Base-by-base conservation (phyloP, 1,140 invertebrate species). In the Heterodera schachtii region DNA sequence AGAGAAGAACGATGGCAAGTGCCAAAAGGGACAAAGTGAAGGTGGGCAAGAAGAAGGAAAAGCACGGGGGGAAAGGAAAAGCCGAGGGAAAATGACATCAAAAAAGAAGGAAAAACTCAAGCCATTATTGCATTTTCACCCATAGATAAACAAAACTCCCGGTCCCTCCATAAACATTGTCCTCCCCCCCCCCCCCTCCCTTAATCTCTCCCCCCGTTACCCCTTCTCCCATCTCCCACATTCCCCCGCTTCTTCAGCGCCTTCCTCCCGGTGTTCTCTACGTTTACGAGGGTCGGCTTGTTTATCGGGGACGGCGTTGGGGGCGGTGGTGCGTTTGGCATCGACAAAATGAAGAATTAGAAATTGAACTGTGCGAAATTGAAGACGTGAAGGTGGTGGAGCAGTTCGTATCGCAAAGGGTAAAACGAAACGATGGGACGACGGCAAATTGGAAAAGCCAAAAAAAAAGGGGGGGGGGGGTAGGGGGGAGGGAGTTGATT, bases 341-440 rank as follows among this genome's bases (percentile, higher is more conserved):
- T 41, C 52, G 82, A 31, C 73, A 83, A 47, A n/a, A 44, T 11
- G 77, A 87, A 46, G n/a, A 64, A 69, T 69, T 85, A 41, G 31
- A 85, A 64, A 60, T 85, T 31, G 82, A 83, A 76, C 84, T 85
- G 71, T 85, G 84, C 66, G 83, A 85, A 31, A 83, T 83, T 67
- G 31, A 84, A 43, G 86, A 85, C 73, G 84, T 85, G 47, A 86
- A 87, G 77, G 70, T 74, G 21, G 43, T 66, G 75, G 81, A 85
- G 73, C 64, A 84, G 46, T 85, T 87, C 83, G 81, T 84, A 43
- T 85, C 84, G 52, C 81, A 85, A 49, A 80, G 46, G 69, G 85
- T 86, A 70, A 46, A 41, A 21, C 57, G 74, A 60, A 69, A 79
- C 43, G 66, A 67, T 60, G 31, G 31, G 31, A 49, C 44, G n/a